Evolutionary conservation across 2,797 vertebrate species (phyloP).

Genomic region (Cheirogaleus major): DNA sequence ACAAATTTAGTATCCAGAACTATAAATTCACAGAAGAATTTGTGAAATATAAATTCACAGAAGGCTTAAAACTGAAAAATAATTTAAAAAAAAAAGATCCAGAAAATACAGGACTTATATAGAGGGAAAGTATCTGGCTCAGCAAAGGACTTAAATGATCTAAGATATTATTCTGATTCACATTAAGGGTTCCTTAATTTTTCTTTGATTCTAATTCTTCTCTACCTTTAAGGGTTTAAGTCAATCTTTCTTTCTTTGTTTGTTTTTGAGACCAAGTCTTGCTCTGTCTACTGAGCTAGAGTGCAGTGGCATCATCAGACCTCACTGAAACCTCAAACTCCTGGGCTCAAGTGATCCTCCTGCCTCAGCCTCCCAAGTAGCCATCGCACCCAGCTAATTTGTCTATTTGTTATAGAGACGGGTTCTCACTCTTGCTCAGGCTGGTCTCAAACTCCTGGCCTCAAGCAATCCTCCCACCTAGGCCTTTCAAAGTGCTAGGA

Average conservation of each 20-base stretch:
- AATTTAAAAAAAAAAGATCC: background rate
- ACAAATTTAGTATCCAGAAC: background rate
- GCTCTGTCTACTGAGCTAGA: too few relatives aligned
- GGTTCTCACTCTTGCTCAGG: background rate
- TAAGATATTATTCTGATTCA: background rate
- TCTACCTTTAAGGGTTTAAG: background rate
- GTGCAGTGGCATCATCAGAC: too few relatives aligned
- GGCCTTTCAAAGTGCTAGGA: background rate
- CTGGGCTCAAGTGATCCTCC: too few relatives aligned
- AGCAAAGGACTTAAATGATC: background rate
- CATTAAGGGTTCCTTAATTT: background rate
- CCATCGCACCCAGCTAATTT: background rate
- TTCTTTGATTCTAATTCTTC: background rate
- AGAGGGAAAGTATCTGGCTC: background rate
- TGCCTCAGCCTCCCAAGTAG: too few relatives aligned
- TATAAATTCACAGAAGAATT: background rate
- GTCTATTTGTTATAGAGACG: background rate
- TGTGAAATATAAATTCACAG: constrained; percentile 4
- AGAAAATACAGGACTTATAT: background rate
- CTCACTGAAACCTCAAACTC: too few relatives aligned
- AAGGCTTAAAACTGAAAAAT: background rate
- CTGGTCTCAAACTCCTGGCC: background rate
- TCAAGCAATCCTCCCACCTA: background rate
- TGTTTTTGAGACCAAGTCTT: too few relatives aligned
- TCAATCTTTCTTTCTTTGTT: background rate